These are phyloP conservation scores for Pangasius krempfi DNA, from an alignment of 2,797 vertebrate genomes.

Conservation along the genomic window DNA sequence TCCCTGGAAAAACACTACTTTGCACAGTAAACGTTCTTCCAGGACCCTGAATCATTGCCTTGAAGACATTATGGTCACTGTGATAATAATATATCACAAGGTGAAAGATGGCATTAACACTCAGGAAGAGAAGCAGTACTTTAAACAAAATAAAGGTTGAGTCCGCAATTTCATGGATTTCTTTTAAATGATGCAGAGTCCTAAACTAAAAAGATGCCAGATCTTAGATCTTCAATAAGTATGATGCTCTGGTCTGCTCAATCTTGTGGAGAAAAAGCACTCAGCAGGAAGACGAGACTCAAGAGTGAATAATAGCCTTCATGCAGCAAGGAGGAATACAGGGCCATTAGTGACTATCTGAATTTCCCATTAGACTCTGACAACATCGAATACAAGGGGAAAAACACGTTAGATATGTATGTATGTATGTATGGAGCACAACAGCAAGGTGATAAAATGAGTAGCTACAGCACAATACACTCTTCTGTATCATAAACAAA, in stretches of 20 bases:
- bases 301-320: conserved; percentile 25
- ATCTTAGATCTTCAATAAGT: conserved; percentile 24
- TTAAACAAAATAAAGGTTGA: background rate
- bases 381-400: background rate
- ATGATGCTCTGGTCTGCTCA: background rate
- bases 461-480: background rate
- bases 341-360: background rate
- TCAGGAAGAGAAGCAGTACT: background rate
- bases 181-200: background rate
- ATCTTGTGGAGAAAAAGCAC: background rate
- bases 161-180: background rate
- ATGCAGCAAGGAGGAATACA: conserved; percentile 9
- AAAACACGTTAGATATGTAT: background rate
- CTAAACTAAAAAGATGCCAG: background rate
- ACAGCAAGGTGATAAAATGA: background rate
- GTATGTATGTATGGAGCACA: too few relatives aligned
- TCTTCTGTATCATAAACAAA: background rate
- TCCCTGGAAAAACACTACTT: background rate
- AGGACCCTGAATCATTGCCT: background rate
- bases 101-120: background rate
- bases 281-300: conserved; percentile 19
- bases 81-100: background rate
- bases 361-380: background rate
- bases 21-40: background rate
- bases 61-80: background rate